Evolutionary conservation across 2,888 invertebrate genomes (phyloP), one percentile per base, ranked within the genome.

Genomic region (Andrena praecox): DNA sequence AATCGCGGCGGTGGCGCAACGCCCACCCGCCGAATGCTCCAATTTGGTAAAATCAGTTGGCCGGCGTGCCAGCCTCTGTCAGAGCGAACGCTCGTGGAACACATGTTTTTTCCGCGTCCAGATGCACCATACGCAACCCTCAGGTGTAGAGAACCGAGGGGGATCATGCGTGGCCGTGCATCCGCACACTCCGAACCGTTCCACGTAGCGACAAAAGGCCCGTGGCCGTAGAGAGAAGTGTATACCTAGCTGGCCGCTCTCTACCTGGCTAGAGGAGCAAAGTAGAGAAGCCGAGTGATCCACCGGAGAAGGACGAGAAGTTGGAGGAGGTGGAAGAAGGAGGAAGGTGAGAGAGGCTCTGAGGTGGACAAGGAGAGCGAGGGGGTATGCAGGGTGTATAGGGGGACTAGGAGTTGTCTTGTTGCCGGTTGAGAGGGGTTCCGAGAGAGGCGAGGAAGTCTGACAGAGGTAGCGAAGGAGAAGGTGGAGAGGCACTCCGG

Each of bases 241-340:
- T 42, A 42, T 81, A 80, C 72, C 81, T 81, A 81, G 69, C 81
- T 81, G 81, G 69, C 69, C 71, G 81, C 72, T 72, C 50, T 84
- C 76, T 85, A 86, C 85, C 87, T 87, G 87, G 79, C 81, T 88
- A 89, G 84, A 82, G 89, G 80, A 89, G 80, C 52, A 72, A 84
- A 80, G 82, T 84, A 82, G 89, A 81, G 83, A 86, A 79, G 75
- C 82, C 69, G 80, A 81, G 70, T 64, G 86, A 79, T 85, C 86
- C 80, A 77, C 56, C 42, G 81, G 64, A 68, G 82, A 84, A 78
- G 87, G 81, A 84, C 69, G 82, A 72, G 64, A 63, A 72, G 73
- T 66, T 68, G 73, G 67, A 70, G 54, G 69, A 75, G 77, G 80
- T 31, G 75, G 54, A 75, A 64, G 77, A 80, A 79, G 85, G 50